These are phyloP conservation scores for Tenthredo notha DNA, from an alignment of 2,888 invertebrate species.

Conservation along the genomic window DNA sequence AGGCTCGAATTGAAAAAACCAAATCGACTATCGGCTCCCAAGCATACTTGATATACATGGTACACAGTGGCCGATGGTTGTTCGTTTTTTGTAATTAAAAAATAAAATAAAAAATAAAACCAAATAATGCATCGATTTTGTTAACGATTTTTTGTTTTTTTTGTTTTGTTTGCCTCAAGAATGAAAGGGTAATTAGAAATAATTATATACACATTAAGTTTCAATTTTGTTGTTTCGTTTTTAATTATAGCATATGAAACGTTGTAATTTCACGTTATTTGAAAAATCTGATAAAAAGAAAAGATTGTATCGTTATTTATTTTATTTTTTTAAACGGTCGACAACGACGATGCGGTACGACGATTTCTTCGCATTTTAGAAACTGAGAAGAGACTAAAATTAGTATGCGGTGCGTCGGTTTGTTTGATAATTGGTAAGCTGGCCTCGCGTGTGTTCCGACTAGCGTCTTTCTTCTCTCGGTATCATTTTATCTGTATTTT, in stretches of 20 bases:
- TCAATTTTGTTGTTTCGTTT: background rate
- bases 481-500: slow-evolving; percentile 2
- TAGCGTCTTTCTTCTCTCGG: background rate
- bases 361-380: slow-evolving; percentile 23
- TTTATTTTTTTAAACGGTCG: background rate
- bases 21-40: slow-evolving; percentile 21
- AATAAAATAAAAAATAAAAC: background rate
- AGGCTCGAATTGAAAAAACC: slow-evolving; percentile 27
- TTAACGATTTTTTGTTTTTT: background rate
- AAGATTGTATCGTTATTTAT: background rate
- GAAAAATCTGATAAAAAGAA: background rate
- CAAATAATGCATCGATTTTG: background rate
- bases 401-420: slow-evolving; percentile 45
- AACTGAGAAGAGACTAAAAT: slow-evolving; percentile 35
- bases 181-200: background rate
- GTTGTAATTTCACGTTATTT: background rate
- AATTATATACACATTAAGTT: background rate
- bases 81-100: background rate
- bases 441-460: slow-evolving; percentile 15
- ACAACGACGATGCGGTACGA: background rate
- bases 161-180: no score
- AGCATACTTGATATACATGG: background rate
- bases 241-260: background rate
- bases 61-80: background rate
- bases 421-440: slow-evolving; percentile 48